Evolutionary conservation across 2,888 invertebrate genomes (phyloP), one percentile per base, ranked within the genome.

Genomic region (Eutolmus rufibarbis): DNA sequence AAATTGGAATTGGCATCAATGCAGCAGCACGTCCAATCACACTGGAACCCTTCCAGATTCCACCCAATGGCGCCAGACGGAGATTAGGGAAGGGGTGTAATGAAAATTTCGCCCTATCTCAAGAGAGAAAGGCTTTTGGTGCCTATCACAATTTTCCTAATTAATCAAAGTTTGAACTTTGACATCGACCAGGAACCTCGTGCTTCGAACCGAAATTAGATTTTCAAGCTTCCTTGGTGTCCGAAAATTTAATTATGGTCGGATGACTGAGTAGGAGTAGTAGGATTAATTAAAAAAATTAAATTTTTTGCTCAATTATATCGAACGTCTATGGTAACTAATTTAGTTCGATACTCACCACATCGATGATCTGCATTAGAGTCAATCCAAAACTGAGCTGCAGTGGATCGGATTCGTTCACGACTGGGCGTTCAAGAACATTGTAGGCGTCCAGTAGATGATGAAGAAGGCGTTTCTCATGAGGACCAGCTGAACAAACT

Each of bases 321-420:
- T 23, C 12, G 19, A 9, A 66, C 23, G 12, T 12, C 23, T 23
- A 51, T n/a, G 3, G 66, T 23, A 66, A 8, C 19, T 66, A 51
- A 51, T 66, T 66, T 28, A 66, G 12, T n/a, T 84, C 12, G 16
- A n/a, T 31, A 94, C 96, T 95, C 94, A 98, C 98, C 96, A 98
- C 98, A 95, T 98, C 98, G 93, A 98, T 98, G 94, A 98, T 98
- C 95, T 98, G 98, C 97, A 97, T 98, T 93, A 98, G 95, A 92
- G 98, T 98, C 93, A 98, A 96, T 93, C 98, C 98, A 94, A 98
- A 98, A 94, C 97, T 97, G 93, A 98, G 95, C 94, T 96, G 96
- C 92, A 98, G 95, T 93, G 98, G 97, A 94, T 98, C 98, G 94
- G 97, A 97, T 95, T 98, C 98, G 94, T 98, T 98, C 93, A 97